A percentile compares a stretch with the other conserved stretches of the same genome.
Conservation (phyloP, 2,113 vertebrate species). For the Ceratotherium simum region DNA sequence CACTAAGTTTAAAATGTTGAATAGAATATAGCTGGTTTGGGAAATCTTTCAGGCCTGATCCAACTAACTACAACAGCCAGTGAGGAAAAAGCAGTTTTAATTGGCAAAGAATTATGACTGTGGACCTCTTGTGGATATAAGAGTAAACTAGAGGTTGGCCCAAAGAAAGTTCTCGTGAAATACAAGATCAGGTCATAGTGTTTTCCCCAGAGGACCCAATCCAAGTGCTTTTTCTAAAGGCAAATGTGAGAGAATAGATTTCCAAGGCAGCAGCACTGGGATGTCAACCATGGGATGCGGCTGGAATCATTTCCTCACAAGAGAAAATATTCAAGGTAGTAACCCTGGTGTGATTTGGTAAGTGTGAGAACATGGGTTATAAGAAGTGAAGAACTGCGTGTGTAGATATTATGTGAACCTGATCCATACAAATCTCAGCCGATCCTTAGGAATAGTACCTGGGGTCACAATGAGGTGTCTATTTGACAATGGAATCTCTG, state of each 20-base stretch:
- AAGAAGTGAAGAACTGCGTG: neutral
- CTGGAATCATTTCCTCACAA: neutral
- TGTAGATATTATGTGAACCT: neutral
- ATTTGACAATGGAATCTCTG: neutral
- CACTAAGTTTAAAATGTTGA: slow-evolving; percentile 38
- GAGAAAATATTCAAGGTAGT: neutral
- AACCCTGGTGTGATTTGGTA: accelerated
- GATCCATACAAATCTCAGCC: neutral
- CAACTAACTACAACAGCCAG: neutral
- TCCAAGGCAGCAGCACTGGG: neutral
- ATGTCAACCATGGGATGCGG: neutral
- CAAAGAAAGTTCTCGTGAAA: neutral
- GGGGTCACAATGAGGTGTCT: neutral
- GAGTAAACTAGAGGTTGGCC: neutral
- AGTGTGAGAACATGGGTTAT: neutral
- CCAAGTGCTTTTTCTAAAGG: too few relatives aligned
- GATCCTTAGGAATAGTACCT: neutral
- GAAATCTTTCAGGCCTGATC: slow-evolving; percentile 51
- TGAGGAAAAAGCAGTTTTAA: neutral
- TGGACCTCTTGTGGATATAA: neutral
- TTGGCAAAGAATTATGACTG: neutral
- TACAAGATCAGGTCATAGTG: neutral
- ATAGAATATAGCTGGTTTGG: slow-evolving; percentile 10
- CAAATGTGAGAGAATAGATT: accelerated
- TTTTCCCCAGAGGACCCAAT: neutral